phyloP scores from a whole-genome alignment of 1,140 invertebrate species.

The Drosophila jambulina region DNA sequence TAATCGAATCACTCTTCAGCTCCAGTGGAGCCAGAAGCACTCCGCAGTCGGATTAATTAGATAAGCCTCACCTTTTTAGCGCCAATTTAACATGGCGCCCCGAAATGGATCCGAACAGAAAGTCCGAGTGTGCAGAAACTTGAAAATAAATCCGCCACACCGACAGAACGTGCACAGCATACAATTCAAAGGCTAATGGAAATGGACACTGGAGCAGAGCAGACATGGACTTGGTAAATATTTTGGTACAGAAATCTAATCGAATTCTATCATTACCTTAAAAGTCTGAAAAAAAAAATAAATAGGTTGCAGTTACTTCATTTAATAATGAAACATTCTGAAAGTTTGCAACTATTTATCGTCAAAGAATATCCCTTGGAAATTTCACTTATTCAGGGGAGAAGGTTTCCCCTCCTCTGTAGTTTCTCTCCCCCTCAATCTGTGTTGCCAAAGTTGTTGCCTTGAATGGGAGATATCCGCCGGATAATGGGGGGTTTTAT shows the following conservation, averaged over 20 bases:
- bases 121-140: slow-evolving; percentile 18
- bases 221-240: background rate
- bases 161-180: slow-evolving; percentile 39
- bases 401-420: background rate
- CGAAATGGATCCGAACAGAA: slow-evolving; percentile 11
- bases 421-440: background rate
- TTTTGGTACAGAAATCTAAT: background rate
- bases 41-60: slow-evolving; percentile 42
- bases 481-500: slow-evolving; percentile 15
- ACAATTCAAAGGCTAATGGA: slow-evolving; percentile 33
- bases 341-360: background rate
- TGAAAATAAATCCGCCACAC: slow-evolving; percentile 39
- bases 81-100: slow-evolving; percentile 43
- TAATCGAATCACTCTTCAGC: slow-evolving; percentile 35
- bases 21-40: slow-evolving; percentile 14
- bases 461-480: slow-evolving; percentile 19
- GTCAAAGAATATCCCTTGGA: background rate
- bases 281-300: background rate
- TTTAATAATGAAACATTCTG: background rate
- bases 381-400: background rate
- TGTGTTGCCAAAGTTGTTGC: slow-evolving; percentile 1
- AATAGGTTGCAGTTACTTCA: background rate
- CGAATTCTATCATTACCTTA: background rate
- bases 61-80: slow-evolving; percentile 34
- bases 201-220: slow-evolving; percentile 6